Percentiles rank a stretch among this genome's conserved stretches.
Conservation (phyloP, 2,113 vertebrate species). For the Terrapene triunguis region DNA sequence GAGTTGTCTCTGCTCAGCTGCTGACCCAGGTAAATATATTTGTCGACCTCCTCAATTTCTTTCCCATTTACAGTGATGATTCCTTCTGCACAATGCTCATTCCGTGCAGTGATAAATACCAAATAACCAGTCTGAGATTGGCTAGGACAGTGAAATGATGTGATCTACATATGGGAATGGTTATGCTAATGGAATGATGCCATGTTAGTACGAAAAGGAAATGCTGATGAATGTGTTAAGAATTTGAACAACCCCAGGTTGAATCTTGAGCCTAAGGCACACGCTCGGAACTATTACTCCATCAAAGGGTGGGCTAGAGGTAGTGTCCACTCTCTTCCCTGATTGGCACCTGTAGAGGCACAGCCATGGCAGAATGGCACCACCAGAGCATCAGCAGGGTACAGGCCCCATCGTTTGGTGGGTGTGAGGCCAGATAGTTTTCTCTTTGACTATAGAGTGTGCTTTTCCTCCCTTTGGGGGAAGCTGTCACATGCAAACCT, state of each 20-base stretch:
- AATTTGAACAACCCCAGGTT: not conserved
- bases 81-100: too few relatives aligned
- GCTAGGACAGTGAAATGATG: not conserved
- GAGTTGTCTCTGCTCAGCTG: too few relatives aligned
- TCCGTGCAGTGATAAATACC: not conserved
- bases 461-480: not conserved
- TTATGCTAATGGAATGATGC: not conserved
- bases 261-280: not conserved
- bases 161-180: not conserved
- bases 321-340: not conserved
- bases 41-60: too few relatives aligned
- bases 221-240: not conserved
- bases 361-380: not conserved
- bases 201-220: not conserved
- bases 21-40: too few relatives aligned
- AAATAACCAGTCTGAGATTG: not conserved
- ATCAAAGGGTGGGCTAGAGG: not conserved
- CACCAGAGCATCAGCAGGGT: not conserved
- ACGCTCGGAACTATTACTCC: not conserved
- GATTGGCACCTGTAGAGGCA: not conserved
- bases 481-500: not conserved
- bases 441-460: not conserved
- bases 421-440: not conserved
- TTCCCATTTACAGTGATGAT: too few relatives aligned
- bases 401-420: not conserved